These are phyloP conservation scores for Meliscaeva auricollis DNA, from an alignment of 2,888 invertebrate genomes.

Conservation along the genomic window DNA sequence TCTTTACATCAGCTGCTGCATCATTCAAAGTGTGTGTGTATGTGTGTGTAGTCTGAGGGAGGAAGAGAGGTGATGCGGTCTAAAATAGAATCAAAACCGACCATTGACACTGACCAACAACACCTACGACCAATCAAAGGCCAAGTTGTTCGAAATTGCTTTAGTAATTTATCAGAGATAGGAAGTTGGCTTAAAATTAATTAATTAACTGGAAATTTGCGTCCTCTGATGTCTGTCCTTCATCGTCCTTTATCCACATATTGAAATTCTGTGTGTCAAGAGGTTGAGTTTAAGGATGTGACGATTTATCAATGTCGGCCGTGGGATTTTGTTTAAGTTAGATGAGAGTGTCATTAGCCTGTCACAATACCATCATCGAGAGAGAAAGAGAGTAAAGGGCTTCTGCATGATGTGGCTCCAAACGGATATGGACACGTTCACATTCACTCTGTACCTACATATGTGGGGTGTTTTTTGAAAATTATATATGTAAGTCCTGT, in stretches of 20 bases:
- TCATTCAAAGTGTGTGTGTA: not conserved
- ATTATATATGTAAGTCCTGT: constrained; percentile 12
- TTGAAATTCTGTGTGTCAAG: not conserved
- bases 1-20: constrained; percentile 3
- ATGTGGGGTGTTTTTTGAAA: constrained; percentile 42
- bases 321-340: constrained; percentile 48
- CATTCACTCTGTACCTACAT: not conserved
- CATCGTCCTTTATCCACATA: not conserved
- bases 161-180: constrained; percentile 70
- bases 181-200: constrained; percentile 64
- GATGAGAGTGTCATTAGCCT: constrained; percentile 68
- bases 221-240: not conserved
- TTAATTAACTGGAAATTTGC: constrained; percentile 65
- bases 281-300: constrained; percentile 11
- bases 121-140: constrained; percentile 34
- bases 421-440: constrained; percentile 8
- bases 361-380: constrained; percentile 64
- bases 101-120: not conserved
- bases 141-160: constrained; percentile 61
- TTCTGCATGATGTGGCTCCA: constrained; percentile 43
- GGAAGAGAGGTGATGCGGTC: no score
- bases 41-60: not conserved
- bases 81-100: not conserved
- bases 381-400: constrained; percentile 38
- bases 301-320: constrained; percentile 56